A percentile compares a stretch with the other conserved stretches of the same genome.
phyloP scores from a whole-genome alignment of 2,888 invertebrate species.

The Trichopria drosophilae region DNA sequence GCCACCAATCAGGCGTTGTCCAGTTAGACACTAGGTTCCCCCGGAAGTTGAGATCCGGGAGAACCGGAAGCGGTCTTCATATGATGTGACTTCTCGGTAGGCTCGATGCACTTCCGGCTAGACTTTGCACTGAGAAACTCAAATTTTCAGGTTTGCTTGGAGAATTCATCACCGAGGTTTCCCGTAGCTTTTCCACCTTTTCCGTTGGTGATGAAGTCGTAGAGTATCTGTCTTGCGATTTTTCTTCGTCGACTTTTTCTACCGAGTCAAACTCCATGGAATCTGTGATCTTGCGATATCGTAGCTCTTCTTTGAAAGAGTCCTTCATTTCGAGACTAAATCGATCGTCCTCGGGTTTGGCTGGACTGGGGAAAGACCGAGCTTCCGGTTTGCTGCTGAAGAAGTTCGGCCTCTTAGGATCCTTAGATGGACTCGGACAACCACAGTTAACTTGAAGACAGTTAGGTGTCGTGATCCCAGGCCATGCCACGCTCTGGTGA shows the following conservation, averaged over 20 bases:
- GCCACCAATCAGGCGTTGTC: slow-evolving; percentile 60
- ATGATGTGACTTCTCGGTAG: slow-evolving; percentile 67
- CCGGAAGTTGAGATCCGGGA: slow-evolving; percentile 66
- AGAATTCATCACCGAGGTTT: slow-evolving; percentile 59
- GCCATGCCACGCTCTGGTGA: slow-evolving; percentile 55
- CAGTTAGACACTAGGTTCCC: slow-evolving; percentile 60
- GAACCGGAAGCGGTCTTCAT: slow-evolving; percentile 84
- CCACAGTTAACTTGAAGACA: slow-evolving; percentile 47
- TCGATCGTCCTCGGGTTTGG: slow-evolving; percentile 48
- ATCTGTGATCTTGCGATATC: slow-evolving; percentile 36
- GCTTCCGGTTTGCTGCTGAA: slow-evolving; percentile 38
- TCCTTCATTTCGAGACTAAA: slow-evolving; percentile 43
- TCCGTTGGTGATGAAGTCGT: slow-evolving; percentile 39
- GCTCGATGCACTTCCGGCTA: slow-evolving; percentile 51
- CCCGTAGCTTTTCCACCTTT: slow-evolving; percentile 60
- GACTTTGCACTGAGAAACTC: slow-evolving; percentile 53
- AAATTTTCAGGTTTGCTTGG: slow-evolving; percentile 4
- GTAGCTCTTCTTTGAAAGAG: slow-evolving; percentile 28
- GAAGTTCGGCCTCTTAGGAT: slow-evolving; percentile 44
- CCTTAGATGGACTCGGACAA: slow-evolving; percentile 52
- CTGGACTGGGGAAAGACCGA: slow-evolving; percentile 44
- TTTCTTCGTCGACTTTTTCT: slow-evolving; percentile 43
- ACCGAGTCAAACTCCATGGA: background rate
- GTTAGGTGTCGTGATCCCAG: slow-evolving; percentile 43
- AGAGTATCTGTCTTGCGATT: slow-evolving; percentile 47